Conservation (phyloP, 2,113 vertebrate genomes). For the Desmodus rotundus region DNA sequence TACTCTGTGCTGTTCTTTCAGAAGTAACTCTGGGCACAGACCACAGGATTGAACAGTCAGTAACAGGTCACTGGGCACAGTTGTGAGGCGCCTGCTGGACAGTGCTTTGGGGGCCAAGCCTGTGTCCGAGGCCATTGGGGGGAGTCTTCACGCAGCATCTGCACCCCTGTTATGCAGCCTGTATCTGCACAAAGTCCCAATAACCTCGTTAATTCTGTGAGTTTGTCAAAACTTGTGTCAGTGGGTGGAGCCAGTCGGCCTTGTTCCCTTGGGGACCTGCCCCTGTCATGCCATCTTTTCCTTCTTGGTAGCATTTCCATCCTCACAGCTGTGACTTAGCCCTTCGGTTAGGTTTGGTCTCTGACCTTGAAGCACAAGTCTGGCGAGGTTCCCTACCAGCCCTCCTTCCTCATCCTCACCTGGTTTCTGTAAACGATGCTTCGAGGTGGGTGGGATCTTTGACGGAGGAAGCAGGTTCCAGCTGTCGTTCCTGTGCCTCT, state of each 20-base stretch:
- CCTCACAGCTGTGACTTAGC: neutral
- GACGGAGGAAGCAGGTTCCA: neutral
- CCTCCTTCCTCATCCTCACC: neutral
- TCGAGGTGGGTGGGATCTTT: neutral
- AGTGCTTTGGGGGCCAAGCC: too few relatives aligned
- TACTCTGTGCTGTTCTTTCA: neutral
- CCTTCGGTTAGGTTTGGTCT: neutral
- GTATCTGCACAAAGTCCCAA: neutral
- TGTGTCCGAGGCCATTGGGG: neutral
- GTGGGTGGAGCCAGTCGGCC: neutral
- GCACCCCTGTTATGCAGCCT: neutral
- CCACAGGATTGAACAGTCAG: accelerated
- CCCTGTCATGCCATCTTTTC: neutral
- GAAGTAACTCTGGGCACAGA: neutral
- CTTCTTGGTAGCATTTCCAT: neutral
- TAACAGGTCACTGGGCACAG: neutral
- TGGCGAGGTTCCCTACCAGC: neutral
- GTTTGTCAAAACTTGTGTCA: neutral
- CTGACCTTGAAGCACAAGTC: neutral
- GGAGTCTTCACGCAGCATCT: neutral
- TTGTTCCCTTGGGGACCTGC: neutral
- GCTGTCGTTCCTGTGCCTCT: too few relatives aligned
- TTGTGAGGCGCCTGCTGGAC: too few relatives aligned
- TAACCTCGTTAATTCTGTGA: neutral
- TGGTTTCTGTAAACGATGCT: neutral